These are phyloP conservation scores for Carassius carassius DNA, from an alignment of 2,113 vertebrate species.

Conservation along the genomic window DNA sequence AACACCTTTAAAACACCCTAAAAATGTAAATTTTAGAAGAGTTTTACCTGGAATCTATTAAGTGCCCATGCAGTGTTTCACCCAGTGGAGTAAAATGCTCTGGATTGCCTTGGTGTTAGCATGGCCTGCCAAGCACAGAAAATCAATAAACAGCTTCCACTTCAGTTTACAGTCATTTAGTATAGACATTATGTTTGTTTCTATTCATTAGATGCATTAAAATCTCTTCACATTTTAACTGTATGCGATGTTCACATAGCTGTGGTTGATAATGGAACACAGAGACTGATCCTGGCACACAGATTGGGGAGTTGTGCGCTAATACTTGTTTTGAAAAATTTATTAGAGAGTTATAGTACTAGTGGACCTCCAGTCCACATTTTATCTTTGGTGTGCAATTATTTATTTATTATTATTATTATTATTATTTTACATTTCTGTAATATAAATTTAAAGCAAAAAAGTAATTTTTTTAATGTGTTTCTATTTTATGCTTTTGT, in stretches of 20 bases:
- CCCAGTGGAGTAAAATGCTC: not conserved
- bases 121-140: slow-evolving; percentile 16
- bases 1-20: not conserved
- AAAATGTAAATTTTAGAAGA: not conserved
- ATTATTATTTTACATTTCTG: not conserved
- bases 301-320: not conserved
- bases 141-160: slow-evolving; percentile 38
- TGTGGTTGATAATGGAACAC: not conserved
- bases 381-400: not conserved
- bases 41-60: not conserved
- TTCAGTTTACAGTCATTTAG: slow-evolving; percentile 29
- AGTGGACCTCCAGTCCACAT: not conserved
- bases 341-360: not conserved
- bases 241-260: not conserved
- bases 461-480: not conserved
- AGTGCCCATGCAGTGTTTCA: not conserved
- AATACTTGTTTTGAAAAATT: not conserved
- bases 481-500: not conserved
- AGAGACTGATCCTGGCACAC: not conserved
- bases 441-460: not conserved
- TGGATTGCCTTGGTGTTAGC: slow-evolving; percentile 1
- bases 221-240: slow-evolving; percentile 4
- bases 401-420: not conserved
- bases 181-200: slow-evolving; percentile 31
- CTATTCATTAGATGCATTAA: slow-evolving; percentile 28